These are phyloP conservation scores for Paracanthobrama guichenoti DNA, from an alignment of 2,113 vertebrate genomes.

Conservation along the genomic window DNA sequence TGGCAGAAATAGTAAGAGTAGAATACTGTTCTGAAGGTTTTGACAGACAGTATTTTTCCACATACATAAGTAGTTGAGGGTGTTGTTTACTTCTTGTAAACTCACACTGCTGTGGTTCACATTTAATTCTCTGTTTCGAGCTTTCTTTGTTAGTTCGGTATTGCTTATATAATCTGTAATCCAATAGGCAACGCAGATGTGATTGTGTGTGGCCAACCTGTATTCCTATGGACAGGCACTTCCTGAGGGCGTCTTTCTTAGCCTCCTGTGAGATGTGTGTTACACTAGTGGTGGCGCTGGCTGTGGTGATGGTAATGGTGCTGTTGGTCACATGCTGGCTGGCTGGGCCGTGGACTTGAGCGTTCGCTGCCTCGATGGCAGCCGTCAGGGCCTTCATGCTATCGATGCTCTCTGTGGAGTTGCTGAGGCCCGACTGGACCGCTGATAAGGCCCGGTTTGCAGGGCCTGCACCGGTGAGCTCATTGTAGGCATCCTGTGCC, in stretches of 20 bases:
- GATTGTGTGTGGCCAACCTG: slow-evolving; percentile 77
- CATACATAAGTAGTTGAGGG: background rate
- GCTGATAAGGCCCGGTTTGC: slow-evolving; percentile 36
- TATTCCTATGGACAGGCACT: slow-evolving; percentile 94
- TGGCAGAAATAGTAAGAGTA: background rate
- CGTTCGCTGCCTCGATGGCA: slow-evolving; percentile 96
- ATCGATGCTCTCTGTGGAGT: slow-evolving; percentile 98
- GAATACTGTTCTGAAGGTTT: background rate
- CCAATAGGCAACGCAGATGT: background rate
- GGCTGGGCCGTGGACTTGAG: slow-evolving; percentile 94
- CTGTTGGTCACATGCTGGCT: slow-evolving; percentile 92
- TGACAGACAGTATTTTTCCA: background rate
- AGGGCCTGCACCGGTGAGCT: slow-evolving; percentile 81
- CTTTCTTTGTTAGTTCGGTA: background rate
- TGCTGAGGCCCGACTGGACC: slow-evolving; percentile 90
- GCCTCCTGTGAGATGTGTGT: slow-evolving; percentile 57
- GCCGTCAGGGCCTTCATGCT: slow-evolving; percentile 98
- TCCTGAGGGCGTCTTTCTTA: slow-evolving; percentile 82
- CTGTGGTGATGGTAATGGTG: slow-evolving; percentile 77
- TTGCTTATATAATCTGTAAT: background rate
- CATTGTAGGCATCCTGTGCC: slow-evolving; percentile 95
- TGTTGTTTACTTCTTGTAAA: background rate
- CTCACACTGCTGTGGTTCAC: background rate
- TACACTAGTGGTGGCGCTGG: slow-evolving; percentile 32
- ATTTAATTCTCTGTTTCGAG: background rate